Conservation (phyloP, 2,888 invertebrate species). For the Teinopalpus imperialis region DNA sequence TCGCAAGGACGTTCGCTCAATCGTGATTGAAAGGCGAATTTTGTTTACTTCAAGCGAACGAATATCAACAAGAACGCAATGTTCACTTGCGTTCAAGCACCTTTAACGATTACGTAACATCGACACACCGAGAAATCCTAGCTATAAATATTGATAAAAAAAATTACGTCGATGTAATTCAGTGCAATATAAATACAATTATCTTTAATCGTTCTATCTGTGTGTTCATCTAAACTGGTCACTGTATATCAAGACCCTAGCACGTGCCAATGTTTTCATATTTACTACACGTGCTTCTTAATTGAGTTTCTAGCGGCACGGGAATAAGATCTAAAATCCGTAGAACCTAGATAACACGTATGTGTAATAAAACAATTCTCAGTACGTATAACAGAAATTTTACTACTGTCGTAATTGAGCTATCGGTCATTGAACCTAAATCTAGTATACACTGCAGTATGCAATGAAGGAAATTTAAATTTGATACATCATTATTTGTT, state of each 20-base stretch:
- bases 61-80: neutral
- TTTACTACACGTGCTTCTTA: constrained; percentile 14
- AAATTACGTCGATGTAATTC: neutral
- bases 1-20: constrained; percentile 66
- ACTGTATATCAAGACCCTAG: constrained; percentile 20
- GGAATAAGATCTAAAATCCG: constrained; percentile 24
- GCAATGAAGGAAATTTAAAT: constrained; percentile 11
- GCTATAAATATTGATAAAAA: neutral
- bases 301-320: neutral
- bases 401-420: constrained; percentile 46
- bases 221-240: constrained; percentile 5
- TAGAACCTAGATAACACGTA: constrained; percentile 1
- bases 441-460: constrained; percentile 25
- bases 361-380: constrained; percentile 2
- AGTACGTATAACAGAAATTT: constrained; percentile 41
- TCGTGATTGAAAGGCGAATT: constrained; percentile 35
- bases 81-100: neutral
- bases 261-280: constrained; percentile 35
- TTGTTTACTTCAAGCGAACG: constrained; percentile 12
- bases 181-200: neutral
- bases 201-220: constrained; percentile 1
- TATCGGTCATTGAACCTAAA: constrained; percentile 45
- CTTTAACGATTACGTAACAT: neutral
- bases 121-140: neutral
- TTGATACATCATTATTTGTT: constrained; percentile 1